Evolutionary conservation across 2,888 invertebrate species (phyloP).

Genomic region (Tinea pellionella): DNA sequence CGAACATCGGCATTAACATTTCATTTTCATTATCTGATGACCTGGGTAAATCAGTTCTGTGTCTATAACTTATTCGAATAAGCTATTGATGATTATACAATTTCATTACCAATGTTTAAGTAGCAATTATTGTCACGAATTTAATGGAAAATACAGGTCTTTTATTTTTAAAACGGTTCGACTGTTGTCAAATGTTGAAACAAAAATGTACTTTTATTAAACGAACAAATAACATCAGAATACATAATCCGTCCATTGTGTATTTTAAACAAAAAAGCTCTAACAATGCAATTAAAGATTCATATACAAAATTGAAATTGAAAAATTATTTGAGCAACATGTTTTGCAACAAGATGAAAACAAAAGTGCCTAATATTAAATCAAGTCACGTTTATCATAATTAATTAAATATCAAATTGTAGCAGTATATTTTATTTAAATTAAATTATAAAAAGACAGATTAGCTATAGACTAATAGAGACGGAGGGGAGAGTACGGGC

Average conservation of each 20-base stretch:
- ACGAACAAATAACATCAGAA: background rate
- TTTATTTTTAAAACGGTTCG: constrained; percentile 6
- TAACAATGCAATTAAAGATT: background rate
- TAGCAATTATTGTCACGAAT: constrained; percentile 9
- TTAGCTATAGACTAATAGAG: no score
- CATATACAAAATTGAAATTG: background rate
- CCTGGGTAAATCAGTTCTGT: background rate
- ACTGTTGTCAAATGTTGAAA: background rate
- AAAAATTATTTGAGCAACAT: background rate
- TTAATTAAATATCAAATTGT: no score
- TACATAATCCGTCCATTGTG: background rate
- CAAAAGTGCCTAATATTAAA: no score
- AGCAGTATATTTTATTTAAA: no score
- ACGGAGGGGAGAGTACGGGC: no score
- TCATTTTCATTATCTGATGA: constrained; percentile 10
- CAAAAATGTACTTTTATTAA: background rate
- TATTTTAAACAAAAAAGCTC: background rate
- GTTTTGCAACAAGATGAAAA: no score
- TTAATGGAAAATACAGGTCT: background rate
- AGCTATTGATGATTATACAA: background rate
- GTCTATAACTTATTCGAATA: constrained; percentile 9
- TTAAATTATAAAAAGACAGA: no score
- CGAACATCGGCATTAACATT: constrained; percentile 10
- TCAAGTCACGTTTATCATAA: no score
- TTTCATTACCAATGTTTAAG: constrained; percentile 4